Evolutionary conservation across 1,140 invertebrate genomes (phyloP), one percentile per base, ranked within the genome.

Genomic region (Globodera rostochiensis): DNA sequence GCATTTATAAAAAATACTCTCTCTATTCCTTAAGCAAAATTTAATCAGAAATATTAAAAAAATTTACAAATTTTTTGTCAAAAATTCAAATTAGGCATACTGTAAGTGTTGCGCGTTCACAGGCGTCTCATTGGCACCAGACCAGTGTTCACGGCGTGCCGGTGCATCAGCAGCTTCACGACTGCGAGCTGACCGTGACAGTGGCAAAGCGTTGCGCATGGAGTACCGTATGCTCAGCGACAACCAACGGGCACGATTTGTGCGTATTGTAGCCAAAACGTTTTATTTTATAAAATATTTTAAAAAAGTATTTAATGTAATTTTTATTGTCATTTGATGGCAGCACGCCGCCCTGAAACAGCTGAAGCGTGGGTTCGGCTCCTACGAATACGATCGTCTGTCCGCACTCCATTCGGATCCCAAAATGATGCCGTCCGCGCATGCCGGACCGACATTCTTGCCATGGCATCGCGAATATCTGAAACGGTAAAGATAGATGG

Each of bases 141-240:
- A 36, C 36, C 50, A 53, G 3, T 53, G 50, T 36, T 36, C 36
- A 36, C 4, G 11, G 7, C 0, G 1, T 19, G 57, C 19, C 57
- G 57, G 11, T 15, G 19, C 57, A 60, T 1, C 4, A 11, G 15
- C 9, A 15, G 6, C 57, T 11, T 19, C 57, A 15, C 19, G 11
- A 15, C 9, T 4, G 57, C 57, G 57, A 15, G 57, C 57, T 6
- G 15, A 13, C 3, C 15, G 11, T 5, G 19, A 15, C 15, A 1
- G 11, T 11, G 57, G 57, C 71, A 11, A 15, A 19, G 57, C 57
- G 57, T 5, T 60, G 57, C 57, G 77, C 50, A 75, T 69, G 47
- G 77, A 78, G 60, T 21, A 36, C 15, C 66, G 77, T 69, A 78
- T 78, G 77, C 60, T 78, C 21, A 76, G 49, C 25, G 15, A 73